A percentile compares a stretch with the other conserved stretches of the same genome.
Evolutionary conservation across 2,797 vertebrate species (phyloP).

Genomic region (Melanotaenia pygmaea): DNA sequence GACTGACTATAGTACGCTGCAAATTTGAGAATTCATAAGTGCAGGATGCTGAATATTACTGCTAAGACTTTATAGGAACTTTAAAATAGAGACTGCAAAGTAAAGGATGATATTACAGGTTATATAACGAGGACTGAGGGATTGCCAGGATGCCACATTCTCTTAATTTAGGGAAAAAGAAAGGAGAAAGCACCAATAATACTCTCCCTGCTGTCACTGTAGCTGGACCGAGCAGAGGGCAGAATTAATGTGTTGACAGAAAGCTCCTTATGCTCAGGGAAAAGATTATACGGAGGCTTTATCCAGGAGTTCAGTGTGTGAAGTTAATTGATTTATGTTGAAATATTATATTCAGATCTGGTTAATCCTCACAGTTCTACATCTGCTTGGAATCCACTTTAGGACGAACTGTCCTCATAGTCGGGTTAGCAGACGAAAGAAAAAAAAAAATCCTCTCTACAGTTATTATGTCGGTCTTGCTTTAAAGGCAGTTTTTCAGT

Average conservation of each 20-base stretch:
- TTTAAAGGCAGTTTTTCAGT: slow-evolving; percentile 2
- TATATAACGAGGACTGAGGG: slow-evolving; percentile 56
- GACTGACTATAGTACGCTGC: slow-evolving; percentile 10
- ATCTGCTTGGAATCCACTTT: slow-evolving; percentile 54
- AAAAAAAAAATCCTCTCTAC: background rate
- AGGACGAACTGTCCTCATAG: slow-evolving; percentile 56
- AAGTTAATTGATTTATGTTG: slow-evolving; percentile 83
- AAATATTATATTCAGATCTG: slow-evolving; percentile 72
- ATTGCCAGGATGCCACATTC: slow-evolving; percentile 37
- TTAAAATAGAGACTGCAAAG: slow-evolving; percentile 42
- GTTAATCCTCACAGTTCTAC: slow-evolving; percentile 69
- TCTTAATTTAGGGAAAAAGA: slow-evolving; percentile 41
- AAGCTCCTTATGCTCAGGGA: slow-evolving; percentile 82
- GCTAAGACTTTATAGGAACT: slow-evolving; percentile 19
- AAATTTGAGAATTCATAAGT: slow-evolving; percentile 15
- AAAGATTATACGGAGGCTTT: slow-evolving; percentile 81
- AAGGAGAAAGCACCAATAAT: slow-evolving; percentile 42
- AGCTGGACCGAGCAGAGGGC: slow-evolving; percentile 70
- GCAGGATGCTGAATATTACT: slow-evolving; percentile 24
- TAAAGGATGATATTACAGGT: slow-evolving; percentile 42
- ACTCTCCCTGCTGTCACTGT: slow-evolving; percentile 54
- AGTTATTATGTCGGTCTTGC: slow-evolving; percentile 11
- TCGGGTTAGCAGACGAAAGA: slow-evolving; percentile 25
- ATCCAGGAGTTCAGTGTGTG: slow-evolving; percentile 74
- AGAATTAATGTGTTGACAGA: slow-evolving; percentile 81